Evolutionary conservation across 2,888 invertebrate species (phyloP), one percentile per base, ranked within the genome.

Genomic region (Horisme vitalbata): DNA sequence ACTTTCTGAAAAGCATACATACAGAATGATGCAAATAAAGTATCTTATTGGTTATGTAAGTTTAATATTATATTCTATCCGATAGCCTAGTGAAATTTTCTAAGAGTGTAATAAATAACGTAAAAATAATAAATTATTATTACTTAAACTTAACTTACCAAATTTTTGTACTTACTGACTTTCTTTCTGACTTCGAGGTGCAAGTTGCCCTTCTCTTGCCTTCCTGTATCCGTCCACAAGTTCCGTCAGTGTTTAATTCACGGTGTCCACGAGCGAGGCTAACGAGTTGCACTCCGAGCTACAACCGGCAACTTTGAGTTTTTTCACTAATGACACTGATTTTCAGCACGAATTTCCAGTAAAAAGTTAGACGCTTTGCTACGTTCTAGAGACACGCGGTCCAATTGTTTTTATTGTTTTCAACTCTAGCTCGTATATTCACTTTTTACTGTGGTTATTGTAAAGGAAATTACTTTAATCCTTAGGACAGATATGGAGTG

Each of bases 231-330:
- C 23, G 37, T 23, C 31, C 20, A 18, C 13, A n/a, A 36, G 59
- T 67, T 71, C 64, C 64, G 69, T 56, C 57, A 63, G 69, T 68
- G 63, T 71, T 69, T 72, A 72, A 72, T 72, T 71, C 65, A 65
- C 52, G 54, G 55, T 60, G 62, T 57, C 57, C 59, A 51, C 45
- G 52, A 50, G 55, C 54, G 54, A 57, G 57, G 61, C 62, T 69
- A 74, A 71, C 65, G 68, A 74, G 65, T 47, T 55, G 39, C 52
- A 52, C 44, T 49, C 41, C 9, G 44, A 46, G 28, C 45, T 50
- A 39, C 49, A 41, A 35, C 43, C 39, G 47, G 41, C 49, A 33
- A 48, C 47, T 52, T 50, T 47, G 23, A 45, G 45, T 26, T 55
- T 54, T 56, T 48, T 52, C 36, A 37, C 50, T 56, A 59, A 56